phyloP scores from a whole-genome alignment of 2,888 invertebrate genomes.

The Drosophila barbarae region DNA sequence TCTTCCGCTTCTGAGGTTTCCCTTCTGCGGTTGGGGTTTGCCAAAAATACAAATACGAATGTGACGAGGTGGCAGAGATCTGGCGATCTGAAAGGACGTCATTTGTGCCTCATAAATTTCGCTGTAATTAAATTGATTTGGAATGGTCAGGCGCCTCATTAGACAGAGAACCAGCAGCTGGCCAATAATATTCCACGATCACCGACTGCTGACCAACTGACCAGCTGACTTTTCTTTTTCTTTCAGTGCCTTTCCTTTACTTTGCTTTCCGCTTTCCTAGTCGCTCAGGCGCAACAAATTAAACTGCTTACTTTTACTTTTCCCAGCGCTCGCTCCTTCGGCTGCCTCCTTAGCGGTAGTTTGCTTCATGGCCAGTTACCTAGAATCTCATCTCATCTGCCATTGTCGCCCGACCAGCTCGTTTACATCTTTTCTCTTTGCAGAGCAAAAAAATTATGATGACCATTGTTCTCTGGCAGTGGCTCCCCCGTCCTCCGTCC shows the following conservation, averaged over 20 bases:
- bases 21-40: conserved; percentile 21
- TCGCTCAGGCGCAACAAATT: conserved; percentile 63
- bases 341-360: conserved; percentile 23
- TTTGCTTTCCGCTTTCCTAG: conserved; percentile 55
- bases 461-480: conserved; percentile 56
- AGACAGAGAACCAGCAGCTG: conserved; percentile 34
- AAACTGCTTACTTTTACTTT: conserved; percentile 74
- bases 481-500: conserved; percentile 26
- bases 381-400: conserved; percentile 54
- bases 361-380: conserved; percentile 26
- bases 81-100: not conserved
- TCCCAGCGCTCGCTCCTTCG: conserved; percentile 11
- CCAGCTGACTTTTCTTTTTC: conserved; percentile 65
- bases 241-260: conserved; percentile 35
- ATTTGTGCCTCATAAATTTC: conserved; percentile 45
- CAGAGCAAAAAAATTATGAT: conserved; percentile 60
- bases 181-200: conserved; percentile 19
- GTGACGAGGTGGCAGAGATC: not conserved
- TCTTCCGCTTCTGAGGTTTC: conserved; percentile 15
- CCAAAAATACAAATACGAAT: conserved; percentile 12
- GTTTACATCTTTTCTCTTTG: conserved; percentile 47
- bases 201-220: conserved; percentile 49
- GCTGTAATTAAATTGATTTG: conserved; percentile 62
- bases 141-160: conserved; percentile 58
- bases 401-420: conserved; percentile 39